Evolutionary conservation across 2,888 invertebrate genomes (phyloP).

Genomic region (Lymantria monacha): DNA sequence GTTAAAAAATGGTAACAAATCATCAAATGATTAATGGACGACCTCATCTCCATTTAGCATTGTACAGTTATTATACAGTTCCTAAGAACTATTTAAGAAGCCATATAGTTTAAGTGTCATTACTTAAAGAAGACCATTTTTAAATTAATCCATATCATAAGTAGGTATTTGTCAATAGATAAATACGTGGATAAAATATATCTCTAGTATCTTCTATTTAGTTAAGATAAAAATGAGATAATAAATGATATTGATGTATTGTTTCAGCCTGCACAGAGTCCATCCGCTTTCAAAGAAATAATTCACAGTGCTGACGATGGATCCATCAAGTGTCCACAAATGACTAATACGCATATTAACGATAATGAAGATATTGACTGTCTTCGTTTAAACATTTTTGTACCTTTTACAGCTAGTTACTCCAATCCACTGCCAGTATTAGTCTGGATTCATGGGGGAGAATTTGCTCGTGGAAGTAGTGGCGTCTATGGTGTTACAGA

Average conservation of each 20-base stretch:
- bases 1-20: no score
- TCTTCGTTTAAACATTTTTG: slow-evolving; percentile 84
- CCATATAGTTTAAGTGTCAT: neutral
- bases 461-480: slow-evolving; percentile 53
- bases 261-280: slow-evolving; percentile 55
- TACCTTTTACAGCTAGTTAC: slow-evolving; percentile 58
- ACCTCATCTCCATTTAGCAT: no score
- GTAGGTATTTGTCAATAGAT: neutral
- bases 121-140: neutral
- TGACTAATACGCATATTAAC: slow-evolving; percentile 17
- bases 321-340: slow-evolving; percentile 62
- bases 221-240: neutral
- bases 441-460: slow-evolving; percentile 72
- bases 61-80: neutral
- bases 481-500: slow-evolving; percentile 52
- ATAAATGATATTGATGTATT: neutral
- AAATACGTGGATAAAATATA: neutral
- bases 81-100: no score
- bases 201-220: neutral
- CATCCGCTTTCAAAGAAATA: slow-evolving; percentile 50
- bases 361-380: slow-evolving; percentile 76
- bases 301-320: slow-evolving; percentile 62
- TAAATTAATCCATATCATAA: neutral
- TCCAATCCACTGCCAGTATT: slow-evolving; percentile 64
- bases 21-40: no score